A percentile compares a stretch with the other conserved stretches of the same genome.
Conservation (phyloP, 2,888 invertebrate species). For the Cosmia trapezina region DNA sequence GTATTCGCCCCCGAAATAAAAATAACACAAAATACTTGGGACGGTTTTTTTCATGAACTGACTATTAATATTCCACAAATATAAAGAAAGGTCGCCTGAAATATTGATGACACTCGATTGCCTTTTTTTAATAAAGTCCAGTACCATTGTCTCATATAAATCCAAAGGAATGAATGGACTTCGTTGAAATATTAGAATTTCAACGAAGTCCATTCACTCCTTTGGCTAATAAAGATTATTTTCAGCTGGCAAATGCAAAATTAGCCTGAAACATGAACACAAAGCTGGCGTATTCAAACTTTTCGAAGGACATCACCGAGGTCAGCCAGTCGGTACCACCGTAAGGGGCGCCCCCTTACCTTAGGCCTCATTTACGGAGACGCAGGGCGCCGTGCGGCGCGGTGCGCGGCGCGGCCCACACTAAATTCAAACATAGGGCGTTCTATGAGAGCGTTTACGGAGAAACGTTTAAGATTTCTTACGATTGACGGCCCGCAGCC, state of each 20-base stretch:
- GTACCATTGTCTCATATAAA: background rate
- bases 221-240: background rate
- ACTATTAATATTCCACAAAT: background rate
- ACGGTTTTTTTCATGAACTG: background rate
- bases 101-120: background rate
- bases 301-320: background rate
- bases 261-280: background rate
- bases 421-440: no score
- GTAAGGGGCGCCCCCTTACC: no score
- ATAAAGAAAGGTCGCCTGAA: background rate
- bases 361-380: no score
- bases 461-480: no score
- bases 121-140: background rate
- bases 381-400: no score
- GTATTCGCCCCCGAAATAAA: background rate
- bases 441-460: no score
- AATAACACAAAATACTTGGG: background rate
- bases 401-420: no score
- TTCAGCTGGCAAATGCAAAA: background rate
- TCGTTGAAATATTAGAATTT: background rate
- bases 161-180: background rate
- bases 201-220: no score
- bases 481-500: no score
- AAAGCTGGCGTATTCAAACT: background rate
- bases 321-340: background rate